phyloP scores from a whole-genome alignment of 2,888 invertebrate species.

The Lysandra coridon region DNA sequence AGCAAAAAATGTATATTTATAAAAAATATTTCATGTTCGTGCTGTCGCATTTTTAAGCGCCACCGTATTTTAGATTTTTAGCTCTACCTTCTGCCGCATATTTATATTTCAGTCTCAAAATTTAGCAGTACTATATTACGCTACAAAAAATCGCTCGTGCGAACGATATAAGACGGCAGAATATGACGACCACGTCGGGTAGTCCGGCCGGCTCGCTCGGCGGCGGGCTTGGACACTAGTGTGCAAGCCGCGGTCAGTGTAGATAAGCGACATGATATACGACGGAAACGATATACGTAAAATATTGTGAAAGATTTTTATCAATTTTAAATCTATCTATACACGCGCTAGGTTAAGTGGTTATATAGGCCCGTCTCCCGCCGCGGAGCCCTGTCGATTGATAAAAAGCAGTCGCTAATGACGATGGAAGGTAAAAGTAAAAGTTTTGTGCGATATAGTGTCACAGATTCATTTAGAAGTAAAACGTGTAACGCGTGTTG shows the following conservation, averaged over 20 bases:
- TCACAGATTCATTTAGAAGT: not conserved
- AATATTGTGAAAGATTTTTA: constrained; percentile 57
- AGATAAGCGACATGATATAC: constrained; percentile 51
- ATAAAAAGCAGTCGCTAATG: not conserved
- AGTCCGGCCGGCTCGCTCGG: not conserved
- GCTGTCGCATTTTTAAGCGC: not conserved
- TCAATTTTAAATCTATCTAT: constrained; percentile 47
- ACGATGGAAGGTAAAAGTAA: no score
- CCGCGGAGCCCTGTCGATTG: not conserved
- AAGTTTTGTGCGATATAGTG: not conserved
- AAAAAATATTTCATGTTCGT: not conserved
- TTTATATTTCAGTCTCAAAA: not conserved
- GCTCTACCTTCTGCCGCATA: not conserved
- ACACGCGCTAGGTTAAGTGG: constrained; percentile 35
- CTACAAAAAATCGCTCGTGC: not conserved
- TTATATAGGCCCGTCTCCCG: constrained; percentile 32
- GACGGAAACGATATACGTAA: constrained; percentile 77
- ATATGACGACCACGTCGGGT: not conserved
- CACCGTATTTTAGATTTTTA: not conserved
- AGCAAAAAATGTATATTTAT: not conserved
- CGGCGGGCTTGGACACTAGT: no score
- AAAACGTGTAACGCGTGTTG: not conserved
- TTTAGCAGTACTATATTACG: not conserved
- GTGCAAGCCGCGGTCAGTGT: constrained; percentile 45
- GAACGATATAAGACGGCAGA: not conserved